Percentiles rank a stretch among this genome's conserved stretches.
phyloP scores from a whole-genome alignment of 2,797 vertebrate genomes.

The Eulemur albifrons region DNA sequence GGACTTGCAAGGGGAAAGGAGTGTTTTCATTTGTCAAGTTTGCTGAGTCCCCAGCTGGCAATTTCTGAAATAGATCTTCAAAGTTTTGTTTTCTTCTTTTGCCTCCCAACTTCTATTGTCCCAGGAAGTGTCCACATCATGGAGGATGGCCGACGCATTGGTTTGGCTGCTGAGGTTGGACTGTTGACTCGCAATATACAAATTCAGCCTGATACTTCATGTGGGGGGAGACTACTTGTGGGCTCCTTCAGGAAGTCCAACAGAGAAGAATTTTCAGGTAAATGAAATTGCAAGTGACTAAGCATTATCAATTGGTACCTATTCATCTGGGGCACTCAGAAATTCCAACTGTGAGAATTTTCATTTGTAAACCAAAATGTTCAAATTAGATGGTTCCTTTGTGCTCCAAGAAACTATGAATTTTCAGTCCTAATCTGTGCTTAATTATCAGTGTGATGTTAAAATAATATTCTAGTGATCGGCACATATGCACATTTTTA shows the following conservation, averaged over 20 bases:
- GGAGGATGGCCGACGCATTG: slow-evolving; percentile 66
- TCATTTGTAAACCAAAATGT: slow-evolving; percentile 25
- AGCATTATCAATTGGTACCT: not conserved
- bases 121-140: slow-evolving; percentile 78
- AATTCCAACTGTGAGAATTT: slow-evolving; percentile 12
- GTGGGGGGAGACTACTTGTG: slow-evolving; percentile 80
- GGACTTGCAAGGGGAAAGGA: slow-evolving; percentile 61
- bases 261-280: slow-evolving; percentile 81
- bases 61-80: slow-evolving; percentile 65
- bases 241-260: slow-evolving; percentile 70
- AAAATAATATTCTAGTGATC: slow-evolving; percentile 60
- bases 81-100: slow-evolving; percentile 72
- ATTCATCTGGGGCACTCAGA: not conserved
- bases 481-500: slow-evolving; percentile 56
- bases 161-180: slow-evolving; percentile 83
- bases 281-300: not conserved
- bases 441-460: slow-evolving; percentile 68
- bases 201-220: slow-evolving; percentile 80
- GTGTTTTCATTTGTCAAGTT: slow-evolving; percentile 69
- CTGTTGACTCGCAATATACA: slow-evolving; percentile 83
- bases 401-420: slow-evolving; percentile 29
- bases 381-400: slow-evolving; percentile 18
- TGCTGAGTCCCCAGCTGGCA: slow-evolving; percentile 61
- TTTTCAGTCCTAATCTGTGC: slow-evolving; percentile 62
- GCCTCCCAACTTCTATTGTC: slow-evolving; percentile 33